Evolutionary conservation across 2,113 vertebrate genomes (phyloP), one percentile per base, ranked within the genome.

Genomic region (Corythaeola cristata): DNA sequence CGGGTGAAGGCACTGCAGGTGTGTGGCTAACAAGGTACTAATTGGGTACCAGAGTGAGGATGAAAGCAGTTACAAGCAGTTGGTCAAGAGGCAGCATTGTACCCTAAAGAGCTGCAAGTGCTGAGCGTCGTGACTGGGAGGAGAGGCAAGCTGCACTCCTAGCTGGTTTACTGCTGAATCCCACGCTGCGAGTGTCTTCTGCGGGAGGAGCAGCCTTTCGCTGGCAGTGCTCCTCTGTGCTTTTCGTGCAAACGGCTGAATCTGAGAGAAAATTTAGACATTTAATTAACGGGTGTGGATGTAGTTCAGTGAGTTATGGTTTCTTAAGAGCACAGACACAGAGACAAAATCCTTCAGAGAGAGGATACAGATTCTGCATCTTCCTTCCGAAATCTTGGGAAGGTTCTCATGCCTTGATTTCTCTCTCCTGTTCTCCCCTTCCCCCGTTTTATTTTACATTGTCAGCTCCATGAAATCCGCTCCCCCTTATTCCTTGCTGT

Each of bases 11-110:
- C 94, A 30, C 95, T 86, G 96, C 97, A 97, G 97, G 96, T 97
- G 81, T 95, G 95, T 96, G 84, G 87, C 95, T 98, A 98, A 98
- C 96, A 97, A 98, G 96, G 87, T 95, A 80, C 92, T 98, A 98
- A 98, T 96, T 98, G 95, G 83, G 89, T 90, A 98, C 90, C 74
- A 86, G 81, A 62, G 55, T 45, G 94, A 85, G 91, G 92, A 96
- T 90, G 97, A 96, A 97, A 93, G 95, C n/a, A 37, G 23, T 63
- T 95, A 95, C 71, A 97, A 96, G 96, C 62, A 52, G 60, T 94
- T 96, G 96, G 97, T 97, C 96, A 95, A 89, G 76, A 83, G 67
- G 92, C 87, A 93, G 35, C 77, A 53, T 63, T 53, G 72, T 37
- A 94, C 68, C 88, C 88, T 71, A 35, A 97, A 96, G 93, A 96